Evolutionary conservation across 1,140 invertebrate genomes (phyloP).

Genomic region (Drosophila tani): DNA sequence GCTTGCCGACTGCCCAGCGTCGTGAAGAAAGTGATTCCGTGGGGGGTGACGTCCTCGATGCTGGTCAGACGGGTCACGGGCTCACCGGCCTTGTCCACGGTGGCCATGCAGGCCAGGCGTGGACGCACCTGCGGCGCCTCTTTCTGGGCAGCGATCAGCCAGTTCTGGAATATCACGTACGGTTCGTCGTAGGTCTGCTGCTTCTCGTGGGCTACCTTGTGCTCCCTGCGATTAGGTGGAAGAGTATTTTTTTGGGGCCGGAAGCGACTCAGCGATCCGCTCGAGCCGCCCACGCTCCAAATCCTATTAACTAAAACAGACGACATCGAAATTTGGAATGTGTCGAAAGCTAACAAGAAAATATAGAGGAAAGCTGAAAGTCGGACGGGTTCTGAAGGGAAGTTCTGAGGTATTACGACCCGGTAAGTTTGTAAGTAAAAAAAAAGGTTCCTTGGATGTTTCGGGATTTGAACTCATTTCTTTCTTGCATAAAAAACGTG

Average conservation of each 20-base stretch:
- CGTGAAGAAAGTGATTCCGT: slow-evolving; percentile 93
- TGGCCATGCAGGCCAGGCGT: slow-evolving; percentile 95
- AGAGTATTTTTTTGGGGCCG: background rate
- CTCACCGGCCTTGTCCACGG: slow-evolving; percentile 90
- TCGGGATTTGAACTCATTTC: no score
- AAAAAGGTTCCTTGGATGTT: no score
- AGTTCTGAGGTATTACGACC: background rate
- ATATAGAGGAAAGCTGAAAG: background rate
- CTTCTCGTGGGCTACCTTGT: slow-evolving; percentile 14
- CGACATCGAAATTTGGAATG: slow-evolving; percentile 26
- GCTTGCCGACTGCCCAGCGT: slow-evolving; percentile 93
- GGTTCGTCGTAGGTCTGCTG: slow-evolving; percentile 48
- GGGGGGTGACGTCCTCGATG: slow-evolving; percentile 90
- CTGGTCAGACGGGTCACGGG: slow-evolving; percentile 92
- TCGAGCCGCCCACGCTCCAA: background rate
- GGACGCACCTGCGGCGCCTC: slow-evolving; percentile 86
- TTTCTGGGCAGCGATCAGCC: slow-evolving; percentile 39
- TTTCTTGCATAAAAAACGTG: no score
- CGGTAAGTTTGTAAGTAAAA: background rate
- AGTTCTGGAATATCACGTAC: slow-evolving; percentile 49
- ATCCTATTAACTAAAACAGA: slow-evolving; percentile 15
- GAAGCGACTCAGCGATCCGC: slow-evolving; percentile 6
- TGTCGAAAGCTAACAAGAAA: no score
- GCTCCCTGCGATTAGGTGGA: background rate
- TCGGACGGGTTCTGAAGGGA: background rate